phyloP scores from a whole-genome alignment of 1,140 invertebrate genomes.

The Drosophila kanapiae region DNA sequence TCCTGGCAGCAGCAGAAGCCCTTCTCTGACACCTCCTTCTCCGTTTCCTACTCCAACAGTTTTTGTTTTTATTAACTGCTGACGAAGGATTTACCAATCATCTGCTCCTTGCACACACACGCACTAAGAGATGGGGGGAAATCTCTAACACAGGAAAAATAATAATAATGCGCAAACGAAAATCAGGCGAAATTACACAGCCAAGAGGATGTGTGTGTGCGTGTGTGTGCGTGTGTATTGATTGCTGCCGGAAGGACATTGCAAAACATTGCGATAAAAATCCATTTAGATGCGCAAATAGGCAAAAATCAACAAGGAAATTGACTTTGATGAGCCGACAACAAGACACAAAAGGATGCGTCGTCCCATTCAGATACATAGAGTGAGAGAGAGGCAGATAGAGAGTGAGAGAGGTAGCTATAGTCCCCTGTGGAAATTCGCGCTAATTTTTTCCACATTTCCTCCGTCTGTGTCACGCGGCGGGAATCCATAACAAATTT shows the following conservation, averaged over 20 bases:
- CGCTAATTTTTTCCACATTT: slow-evolving; percentile 30
- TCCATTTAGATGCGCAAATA: slow-evolving; percentile 82
- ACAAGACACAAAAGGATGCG: slow-evolving; percentile 31
- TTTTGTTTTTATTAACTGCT: slow-evolving; percentile 71
- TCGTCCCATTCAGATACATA: background rate
- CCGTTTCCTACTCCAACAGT: slow-evolving; percentile 46
- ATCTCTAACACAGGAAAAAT: slow-evolving; percentile 13
- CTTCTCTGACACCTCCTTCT: slow-evolving; percentile 23
- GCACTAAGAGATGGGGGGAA: slow-evolving; percentile 26
- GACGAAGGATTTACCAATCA: slow-evolving; percentile 76
- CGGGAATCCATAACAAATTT: slow-evolving; percentile 13
- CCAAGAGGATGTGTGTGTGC: slow-evolving; percentile 13
- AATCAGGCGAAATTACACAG: slow-evolving; percentile 37
- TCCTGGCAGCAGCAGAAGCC: slow-evolving; percentile 7
- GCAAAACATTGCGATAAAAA: slow-evolving; percentile 82
- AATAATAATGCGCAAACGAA: slow-evolving; percentile 45
- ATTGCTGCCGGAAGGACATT: slow-evolving; percentile 74
- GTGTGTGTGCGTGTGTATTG: slow-evolving; percentile 41
- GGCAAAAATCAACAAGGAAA: slow-evolving; percentile 81
- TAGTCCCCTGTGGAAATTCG: slow-evolving; percentile 27
- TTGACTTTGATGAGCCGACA: slow-evolving; percentile 73
- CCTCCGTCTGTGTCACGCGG: slow-evolving; percentile 16
- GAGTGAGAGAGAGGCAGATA: background rate
- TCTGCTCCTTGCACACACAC: slow-evolving; percentile 46
- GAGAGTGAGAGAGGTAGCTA: background rate